Conservation (phyloP, 2,888 invertebrate species). For the Pyralis farinalis region DNA sequence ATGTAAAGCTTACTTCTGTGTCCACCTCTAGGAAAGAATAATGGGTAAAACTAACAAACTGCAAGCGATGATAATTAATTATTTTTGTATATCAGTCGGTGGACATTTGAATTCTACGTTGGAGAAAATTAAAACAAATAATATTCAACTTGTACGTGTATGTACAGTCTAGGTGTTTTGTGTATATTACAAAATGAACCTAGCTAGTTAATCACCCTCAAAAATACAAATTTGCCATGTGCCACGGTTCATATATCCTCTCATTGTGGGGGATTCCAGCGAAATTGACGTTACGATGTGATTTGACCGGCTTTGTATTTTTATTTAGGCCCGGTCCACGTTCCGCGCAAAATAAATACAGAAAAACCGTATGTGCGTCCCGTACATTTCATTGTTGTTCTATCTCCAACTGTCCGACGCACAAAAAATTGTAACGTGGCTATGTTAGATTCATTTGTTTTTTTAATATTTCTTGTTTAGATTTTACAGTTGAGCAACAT, state of each 20-base stretch:
- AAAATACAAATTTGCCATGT: conserved; percentile 37
- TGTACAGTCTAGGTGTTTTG: too few relatives aligned
- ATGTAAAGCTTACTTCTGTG: too few relatives aligned
- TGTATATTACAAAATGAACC: too few relatives aligned
- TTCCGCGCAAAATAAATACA: conserved; percentile 22
- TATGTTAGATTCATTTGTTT: background rate
- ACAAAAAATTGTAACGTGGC: conserved; percentile 7
- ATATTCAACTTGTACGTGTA: too few relatives aligned
- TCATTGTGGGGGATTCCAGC: conserved; percentile 36
- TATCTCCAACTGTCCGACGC: conserved; percentile 13
- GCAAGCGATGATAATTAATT: too few relatives aligned
- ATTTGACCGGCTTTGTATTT: conserved; percentile 34
- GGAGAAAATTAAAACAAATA: too few relatives aligned
- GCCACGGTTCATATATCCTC: conserved; percentile 38
- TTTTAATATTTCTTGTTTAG: background rate
- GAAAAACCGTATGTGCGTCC: conserved; percentile 16
- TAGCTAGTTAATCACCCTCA: too few relatives aligned
- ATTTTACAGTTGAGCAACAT: too few relatives aligned
- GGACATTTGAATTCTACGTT: too few relatives aligned
- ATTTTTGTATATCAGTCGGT: too few relatives aligned
- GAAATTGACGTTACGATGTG: conserved; percentile 29
- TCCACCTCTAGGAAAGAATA: too few relatives aligned
- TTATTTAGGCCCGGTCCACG: conserved; percentile 28
- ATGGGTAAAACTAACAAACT: too few relatives aligned
- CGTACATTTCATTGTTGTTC: conserved; percentile 18